Evolutionary conservation across 2,888 invertebrate genomes (phyloP).

Genomic region (Stenolophus ochropezus): DNA sequence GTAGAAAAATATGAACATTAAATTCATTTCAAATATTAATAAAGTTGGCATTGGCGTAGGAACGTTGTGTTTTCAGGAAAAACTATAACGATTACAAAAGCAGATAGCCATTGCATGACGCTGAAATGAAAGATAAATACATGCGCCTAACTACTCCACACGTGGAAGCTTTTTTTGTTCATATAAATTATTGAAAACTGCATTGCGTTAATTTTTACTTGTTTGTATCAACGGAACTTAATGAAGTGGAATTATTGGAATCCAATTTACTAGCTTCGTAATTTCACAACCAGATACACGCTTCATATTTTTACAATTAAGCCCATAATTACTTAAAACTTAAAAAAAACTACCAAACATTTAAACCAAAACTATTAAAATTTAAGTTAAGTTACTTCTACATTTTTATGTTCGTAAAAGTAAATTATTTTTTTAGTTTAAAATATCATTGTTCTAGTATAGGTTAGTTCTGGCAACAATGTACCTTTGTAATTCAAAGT

Average conservation of each 20-base stretch:
- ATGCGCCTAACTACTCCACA: not conserved
- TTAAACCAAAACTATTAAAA: no score
- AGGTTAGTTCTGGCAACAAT: not conserved
- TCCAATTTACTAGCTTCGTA: not conserved
- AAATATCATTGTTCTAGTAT: no score
- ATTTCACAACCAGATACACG: not conserved
- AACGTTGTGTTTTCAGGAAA: not conserved
- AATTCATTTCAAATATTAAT: slow-evolving; percentile 3
- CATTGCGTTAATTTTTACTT: slow-evolving; percentile 20
- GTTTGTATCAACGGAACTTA: not conserved
- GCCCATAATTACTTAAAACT: no score
- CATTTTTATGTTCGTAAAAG: no score
- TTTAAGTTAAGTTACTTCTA: no score
- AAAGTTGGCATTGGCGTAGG: not conserved
- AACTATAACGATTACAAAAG: slow-evolving; percentile 3
- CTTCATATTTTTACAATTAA: not conserved
- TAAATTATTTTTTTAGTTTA: no score
- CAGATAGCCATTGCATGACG: slow-evolving; percentile 7
- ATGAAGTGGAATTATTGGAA: not conserved
- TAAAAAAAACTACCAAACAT: no score
- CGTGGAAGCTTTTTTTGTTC: not conserved
- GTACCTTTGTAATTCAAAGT: not conserved
- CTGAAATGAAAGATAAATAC: slow-evolving; percentile 27
- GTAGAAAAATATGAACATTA: not conserved
- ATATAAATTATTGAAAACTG: slow-evolving; percentile 17